phyloP scores from a whole-genome alignment of 1,140 invertebrate genomes.

The Drosophila pandora region DNA sequence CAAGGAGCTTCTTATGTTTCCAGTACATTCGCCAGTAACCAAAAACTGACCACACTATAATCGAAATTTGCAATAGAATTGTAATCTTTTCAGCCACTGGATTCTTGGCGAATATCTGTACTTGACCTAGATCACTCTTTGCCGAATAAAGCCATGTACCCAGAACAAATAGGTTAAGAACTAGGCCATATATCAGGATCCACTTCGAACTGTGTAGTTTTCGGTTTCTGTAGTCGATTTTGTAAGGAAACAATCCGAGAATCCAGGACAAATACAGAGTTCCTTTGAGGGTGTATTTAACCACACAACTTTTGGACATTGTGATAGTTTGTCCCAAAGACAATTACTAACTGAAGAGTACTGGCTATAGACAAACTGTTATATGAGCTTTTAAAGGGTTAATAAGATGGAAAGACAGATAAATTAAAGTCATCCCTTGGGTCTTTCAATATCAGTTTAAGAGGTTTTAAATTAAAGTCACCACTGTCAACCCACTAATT shows the following conservation, averaged over 20 bases:
- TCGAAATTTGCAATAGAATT: neutral
- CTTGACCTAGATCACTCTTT: neutral
- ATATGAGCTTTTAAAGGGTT: neutral
- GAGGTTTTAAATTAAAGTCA: no score
- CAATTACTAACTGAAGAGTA: neutral
- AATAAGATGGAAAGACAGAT: neutral
- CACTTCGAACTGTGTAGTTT: neutral
- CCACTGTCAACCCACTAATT: neutral
- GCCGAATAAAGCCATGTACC: neutral
- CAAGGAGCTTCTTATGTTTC: neutral
- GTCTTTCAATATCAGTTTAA: no score
- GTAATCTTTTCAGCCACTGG: no score
- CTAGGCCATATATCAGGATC: neutral
- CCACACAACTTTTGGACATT: neutral
- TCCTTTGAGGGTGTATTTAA: neutral
- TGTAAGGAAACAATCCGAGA: neutral
- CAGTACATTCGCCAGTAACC: neutral
- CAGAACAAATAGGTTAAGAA: neutral
- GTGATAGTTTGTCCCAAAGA: neutral
- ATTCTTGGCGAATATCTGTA: neutral
- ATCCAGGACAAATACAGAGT: neutral
- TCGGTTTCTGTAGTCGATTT: neutral
- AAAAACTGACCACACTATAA: neutral
- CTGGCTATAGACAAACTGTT: neutral
- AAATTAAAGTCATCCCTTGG: neutral